These are phyloP conservation scores for Teleogryllus occipitalis DNA, from an alignment of 1,140 invertebrate genomes.

Conservation along the genomic window DNA sequence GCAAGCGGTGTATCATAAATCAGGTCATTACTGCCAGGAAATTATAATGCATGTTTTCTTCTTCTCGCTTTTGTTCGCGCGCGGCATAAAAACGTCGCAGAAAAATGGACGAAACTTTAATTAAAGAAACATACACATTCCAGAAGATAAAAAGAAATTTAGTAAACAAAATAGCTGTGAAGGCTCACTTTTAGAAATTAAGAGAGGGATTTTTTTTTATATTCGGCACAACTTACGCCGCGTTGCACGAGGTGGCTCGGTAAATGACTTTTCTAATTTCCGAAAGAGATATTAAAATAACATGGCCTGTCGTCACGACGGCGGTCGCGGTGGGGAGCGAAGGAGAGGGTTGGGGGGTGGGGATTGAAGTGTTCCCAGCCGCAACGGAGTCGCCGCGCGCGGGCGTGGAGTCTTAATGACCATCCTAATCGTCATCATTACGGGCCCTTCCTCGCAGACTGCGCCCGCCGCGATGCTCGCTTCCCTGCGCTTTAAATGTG, in stretches of 20 bases:
- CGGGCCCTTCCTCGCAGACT: neutral
- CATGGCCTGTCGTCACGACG: neutral
- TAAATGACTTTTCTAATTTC: constrained; percentile 2
- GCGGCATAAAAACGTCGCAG: neutral
- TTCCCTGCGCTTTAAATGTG: neutral
- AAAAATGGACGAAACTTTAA: constrained; percentile 5
- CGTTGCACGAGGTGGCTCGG: neutral
- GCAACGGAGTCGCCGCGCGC: too few species aligned
- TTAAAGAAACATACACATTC: neutral
- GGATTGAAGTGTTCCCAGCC: too few species aligned
- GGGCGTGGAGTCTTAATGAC: neutral
- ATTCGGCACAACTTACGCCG: neutral
- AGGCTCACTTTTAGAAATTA: constrained; percentile 1
- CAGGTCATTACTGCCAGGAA: neutral
- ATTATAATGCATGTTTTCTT: constrained; percentile 6
- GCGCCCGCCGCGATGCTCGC: too few species aligned
- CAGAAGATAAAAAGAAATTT: constrained; percentile 6
- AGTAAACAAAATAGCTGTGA: neutral
- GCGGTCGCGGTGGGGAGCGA: neutral
- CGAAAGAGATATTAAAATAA: neutral
- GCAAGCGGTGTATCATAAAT: neutral
- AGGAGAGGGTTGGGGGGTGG: neutral
- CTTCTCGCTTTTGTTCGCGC: neutral
- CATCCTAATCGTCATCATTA: neutral
- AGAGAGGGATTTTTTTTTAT: neutral